phyloP scores from a whole-genome alignment of 2,113 vertebrate genomes.

The Ivindomyrus marchei region DNA sequence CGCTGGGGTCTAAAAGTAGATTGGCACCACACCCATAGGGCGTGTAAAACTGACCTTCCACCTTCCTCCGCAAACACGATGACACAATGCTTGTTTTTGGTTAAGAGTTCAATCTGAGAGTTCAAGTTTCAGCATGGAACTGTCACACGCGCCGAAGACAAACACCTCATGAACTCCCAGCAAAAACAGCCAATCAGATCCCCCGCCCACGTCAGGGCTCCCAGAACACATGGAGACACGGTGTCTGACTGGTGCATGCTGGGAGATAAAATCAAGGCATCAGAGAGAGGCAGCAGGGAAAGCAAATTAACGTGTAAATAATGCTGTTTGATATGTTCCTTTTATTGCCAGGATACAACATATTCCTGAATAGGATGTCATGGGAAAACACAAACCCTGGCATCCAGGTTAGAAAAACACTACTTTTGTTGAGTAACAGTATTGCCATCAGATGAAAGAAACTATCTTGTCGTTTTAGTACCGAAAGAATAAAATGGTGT shows the following conservation, averaged over 20 bases:
- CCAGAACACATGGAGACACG: slow-evolving; percentile 28
- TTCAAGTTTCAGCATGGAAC: neutral
- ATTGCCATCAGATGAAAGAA: neutral
- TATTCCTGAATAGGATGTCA: neutral
- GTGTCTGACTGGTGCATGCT: slow-evolving; percentile 30
- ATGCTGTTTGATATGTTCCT: neutral
- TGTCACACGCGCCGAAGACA: neutral
- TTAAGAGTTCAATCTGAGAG: neutral
- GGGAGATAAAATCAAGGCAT: slow-evolving; percentile 27
- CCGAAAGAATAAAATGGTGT: neutral
- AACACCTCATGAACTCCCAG: neutral
- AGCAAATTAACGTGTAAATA: neutral
- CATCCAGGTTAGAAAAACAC: neutral
- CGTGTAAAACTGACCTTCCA: slow-evolving; percentile 35
- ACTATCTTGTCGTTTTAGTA: neutral
- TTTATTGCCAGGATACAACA: neutral
- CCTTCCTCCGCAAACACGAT: slow-evolving; percentile 36
- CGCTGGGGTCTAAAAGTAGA: slow-evolving; percentile 48
- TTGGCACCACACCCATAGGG: slow-evolving; percentile 44
- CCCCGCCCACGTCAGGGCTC: slow-evolving; percentile 16
- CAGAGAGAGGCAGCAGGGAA: neutral
- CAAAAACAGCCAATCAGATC: neutral
- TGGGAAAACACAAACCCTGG: neutral
- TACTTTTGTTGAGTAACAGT: neutral
- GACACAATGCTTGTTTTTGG: slow-evolving; percentile 13